phyloP scores from a whole-genome alignment of 2,113 vertebrate genomes.

The Syrmaticus mikado region DNA sequence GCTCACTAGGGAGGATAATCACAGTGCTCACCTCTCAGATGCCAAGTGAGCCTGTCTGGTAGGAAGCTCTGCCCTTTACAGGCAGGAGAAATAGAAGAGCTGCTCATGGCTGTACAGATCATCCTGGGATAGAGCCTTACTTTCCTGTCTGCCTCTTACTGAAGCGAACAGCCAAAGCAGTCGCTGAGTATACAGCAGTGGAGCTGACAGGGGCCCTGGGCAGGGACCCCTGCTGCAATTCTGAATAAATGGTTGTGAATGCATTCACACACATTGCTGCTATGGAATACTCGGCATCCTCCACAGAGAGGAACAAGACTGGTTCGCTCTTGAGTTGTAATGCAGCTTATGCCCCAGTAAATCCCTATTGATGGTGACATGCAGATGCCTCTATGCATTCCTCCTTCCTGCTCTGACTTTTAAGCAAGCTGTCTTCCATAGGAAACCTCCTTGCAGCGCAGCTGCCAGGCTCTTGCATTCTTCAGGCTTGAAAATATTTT shows the following conservation, averaged over 20 bases:
- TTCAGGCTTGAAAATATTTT: slow-evolving; percentile 35
- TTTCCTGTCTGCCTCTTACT: neutral
- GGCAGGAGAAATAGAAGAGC: neutral
- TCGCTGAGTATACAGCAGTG: rapidly evolving
- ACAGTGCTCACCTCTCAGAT: neutral
- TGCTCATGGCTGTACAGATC: neutral
- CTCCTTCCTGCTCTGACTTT: neutral
- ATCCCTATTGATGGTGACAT: neutral
- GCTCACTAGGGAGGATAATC: neutral
- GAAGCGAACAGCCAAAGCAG: neutral
- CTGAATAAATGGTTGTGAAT: neutral
- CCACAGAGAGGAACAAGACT: neutral
- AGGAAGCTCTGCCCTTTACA: neutral
- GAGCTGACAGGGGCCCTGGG: neutral
- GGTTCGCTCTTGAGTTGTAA: neutral
- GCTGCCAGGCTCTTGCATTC: slow-evolving; percentile 20
- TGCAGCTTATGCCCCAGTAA: neutral
- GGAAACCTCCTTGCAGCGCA: neutral
- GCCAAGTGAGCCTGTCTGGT: neutral
- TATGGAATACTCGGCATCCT: neutral
- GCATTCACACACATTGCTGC: neutral
- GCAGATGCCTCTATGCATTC: neutral
- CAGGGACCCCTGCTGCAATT: neutral
- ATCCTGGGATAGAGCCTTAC: neutral
- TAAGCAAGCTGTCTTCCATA: slow-evolving; percentile 16